These are phyloP conservation scores for Ageneiosus marmoratus DNA, from an alignment of 2,113 vertebrate genomes.

Conservation along the genomic window DNA sequence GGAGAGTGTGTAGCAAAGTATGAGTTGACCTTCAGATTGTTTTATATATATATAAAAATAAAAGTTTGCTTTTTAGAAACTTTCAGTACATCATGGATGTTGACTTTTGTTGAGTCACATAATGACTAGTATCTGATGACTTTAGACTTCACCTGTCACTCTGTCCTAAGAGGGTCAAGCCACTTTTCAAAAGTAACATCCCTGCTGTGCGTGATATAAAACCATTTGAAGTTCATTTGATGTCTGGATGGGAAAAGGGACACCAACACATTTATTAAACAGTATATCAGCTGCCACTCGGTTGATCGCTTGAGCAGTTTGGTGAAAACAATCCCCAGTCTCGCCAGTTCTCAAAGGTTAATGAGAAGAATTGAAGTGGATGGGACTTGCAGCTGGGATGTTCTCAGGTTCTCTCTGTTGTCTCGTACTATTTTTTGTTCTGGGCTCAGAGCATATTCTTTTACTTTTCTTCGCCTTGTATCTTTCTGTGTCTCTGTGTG, in stretches of 20 bases:
- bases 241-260: slow-evolving; percentile 32
- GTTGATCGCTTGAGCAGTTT: slow-evolving; percentile 33
- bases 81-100: neutral
- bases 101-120: neutral
- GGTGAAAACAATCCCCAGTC: slow-evolving; percentile 42
- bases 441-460: slow-evolving; percentile 2
- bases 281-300: slow-evolving; percentile 27
- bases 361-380: slow-evolving; percentile 60
- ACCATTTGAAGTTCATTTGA: slow-evolving; percentile 27
- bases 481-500: slow-evolving; percentile 36
- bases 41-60: too few species aligned
- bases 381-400: slow-evolving; percentile 51
- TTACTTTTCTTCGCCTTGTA: slow-evolving; percentile 44
- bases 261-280: slow-evolving; percentile 40
- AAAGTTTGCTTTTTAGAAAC: neutral
- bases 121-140: neutral
- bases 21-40: slow-evolving; percentile 17
- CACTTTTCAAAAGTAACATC: neutral
- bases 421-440: neutral
- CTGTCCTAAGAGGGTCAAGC: neutral
- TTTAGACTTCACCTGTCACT: slow-evolving; percentile 24
- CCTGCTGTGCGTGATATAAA: slow-evolving; percentile 16
- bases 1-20: neutral
- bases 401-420: slow-evolving; percentile 16
- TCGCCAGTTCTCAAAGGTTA: slow-evolving; percentile 56